Conservation (phyloP, 2,113 vertebrate species). For the Clinocottus analis region DNA sequence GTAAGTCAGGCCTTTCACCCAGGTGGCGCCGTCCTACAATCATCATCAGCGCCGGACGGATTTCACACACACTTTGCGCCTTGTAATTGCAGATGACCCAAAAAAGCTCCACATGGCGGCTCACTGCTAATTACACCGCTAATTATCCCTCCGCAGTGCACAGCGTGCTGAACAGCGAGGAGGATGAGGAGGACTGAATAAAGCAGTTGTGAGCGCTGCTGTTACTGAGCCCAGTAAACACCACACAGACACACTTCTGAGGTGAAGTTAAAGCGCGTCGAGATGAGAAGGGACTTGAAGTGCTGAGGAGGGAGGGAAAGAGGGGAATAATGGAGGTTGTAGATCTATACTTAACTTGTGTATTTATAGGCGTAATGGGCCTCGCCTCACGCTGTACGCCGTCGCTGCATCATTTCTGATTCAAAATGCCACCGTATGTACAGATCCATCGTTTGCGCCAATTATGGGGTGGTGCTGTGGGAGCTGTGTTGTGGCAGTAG, state of each 20-base stretch:
- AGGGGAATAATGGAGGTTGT: not conserved
- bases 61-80: slow-evolving; percentile 26
- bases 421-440: not conserved
- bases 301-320: no score
- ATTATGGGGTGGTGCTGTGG: not conserved
- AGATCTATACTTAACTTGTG: not conserved
- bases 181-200: not conserved
- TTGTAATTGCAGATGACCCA: slow-evolving; percentile 32
- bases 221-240: slow-evolving; percentile 11
- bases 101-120: not conserved
- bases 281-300: not conserved
- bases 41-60: not conserved
- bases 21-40: not conserved
- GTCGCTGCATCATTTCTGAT: not conserved
- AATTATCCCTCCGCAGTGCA: slow-evolving; percentile 14
- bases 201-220: not conserved
- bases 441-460: no score
- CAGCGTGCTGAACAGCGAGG: slow-evolving; percentile 11
- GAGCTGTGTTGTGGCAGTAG: not conserved
- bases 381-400: not conserved
- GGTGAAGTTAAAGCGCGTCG: not conserved
- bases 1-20: not conserved
- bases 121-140: slow-evolving; percentile 26
- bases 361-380: not conserved
- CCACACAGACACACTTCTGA: not conserved